These are phyloP conservation scores for Chelonia mydas DNA, from an alignment of 2,797 vertebrate genomes.

Conservation along the genomic window DNA sequence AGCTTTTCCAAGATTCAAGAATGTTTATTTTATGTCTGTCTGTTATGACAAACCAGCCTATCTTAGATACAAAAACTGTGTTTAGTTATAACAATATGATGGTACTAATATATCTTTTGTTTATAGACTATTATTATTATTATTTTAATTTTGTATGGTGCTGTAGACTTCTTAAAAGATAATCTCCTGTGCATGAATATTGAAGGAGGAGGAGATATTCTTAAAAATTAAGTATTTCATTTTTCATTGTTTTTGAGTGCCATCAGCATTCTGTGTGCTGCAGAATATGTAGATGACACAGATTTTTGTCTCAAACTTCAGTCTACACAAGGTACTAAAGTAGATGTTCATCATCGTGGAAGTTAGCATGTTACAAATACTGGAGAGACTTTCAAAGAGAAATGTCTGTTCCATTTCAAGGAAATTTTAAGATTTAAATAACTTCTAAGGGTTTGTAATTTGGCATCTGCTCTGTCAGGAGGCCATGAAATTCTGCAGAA, in stretches of 20 bases:
- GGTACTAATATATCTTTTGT: neutral
- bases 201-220: neutral
- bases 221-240: neutral
- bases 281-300: neutral
- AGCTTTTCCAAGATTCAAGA: neutral
- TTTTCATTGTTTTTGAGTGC: neutral
- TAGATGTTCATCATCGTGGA: neutral
- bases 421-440: neutral
- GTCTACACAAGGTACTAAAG: neutral
- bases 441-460: neutral
- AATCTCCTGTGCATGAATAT: neutral
- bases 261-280: neutral
- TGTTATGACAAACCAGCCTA: neutral
- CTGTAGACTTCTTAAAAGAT: neutral
- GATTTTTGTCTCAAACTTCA: neutral
- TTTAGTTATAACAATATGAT: neutral
- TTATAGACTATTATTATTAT: neutral
- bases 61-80: neutral
- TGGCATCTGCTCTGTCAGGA: neutral
- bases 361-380: neutral
- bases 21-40: neutral
- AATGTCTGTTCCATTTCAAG: neutral
- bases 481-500: neutral
- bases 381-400: neutral
- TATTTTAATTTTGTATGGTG: neutral